Evolutionary conservation across 2,113 vertebrate species (phyloP).

Genomic region (Otis tarda): DNA sequence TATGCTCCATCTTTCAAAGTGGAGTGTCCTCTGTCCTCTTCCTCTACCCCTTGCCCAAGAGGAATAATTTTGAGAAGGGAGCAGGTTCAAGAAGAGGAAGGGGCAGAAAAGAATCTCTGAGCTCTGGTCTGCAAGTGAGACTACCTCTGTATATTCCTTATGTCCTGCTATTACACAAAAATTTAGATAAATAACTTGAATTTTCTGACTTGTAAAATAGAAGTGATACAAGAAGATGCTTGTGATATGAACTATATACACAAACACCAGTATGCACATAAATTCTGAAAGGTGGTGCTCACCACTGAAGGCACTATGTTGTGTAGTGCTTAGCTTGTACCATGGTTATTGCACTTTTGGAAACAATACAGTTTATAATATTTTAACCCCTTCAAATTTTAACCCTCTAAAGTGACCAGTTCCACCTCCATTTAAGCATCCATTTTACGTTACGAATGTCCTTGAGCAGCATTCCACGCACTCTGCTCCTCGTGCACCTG

Average conservation of each 20-base stretch:
- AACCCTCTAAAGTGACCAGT: background rate
- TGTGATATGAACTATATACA: background rate
- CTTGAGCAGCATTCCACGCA: background rate
- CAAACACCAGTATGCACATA: background rate
- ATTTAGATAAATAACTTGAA: background rate
- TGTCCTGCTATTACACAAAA: background rate
- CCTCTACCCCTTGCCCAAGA: background rate
- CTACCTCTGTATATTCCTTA: background rate
- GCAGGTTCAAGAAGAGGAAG: background rate
- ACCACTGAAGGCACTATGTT: background rate
- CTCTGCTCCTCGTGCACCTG: background rate
- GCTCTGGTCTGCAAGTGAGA: background rate
- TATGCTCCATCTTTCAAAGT: background rate
- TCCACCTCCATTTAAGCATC: background rate
- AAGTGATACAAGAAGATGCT: background rate
- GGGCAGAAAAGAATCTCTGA: background rate
- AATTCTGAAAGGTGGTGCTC: background rate
- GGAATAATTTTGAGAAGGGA: background rate
- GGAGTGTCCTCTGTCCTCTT: background rate
- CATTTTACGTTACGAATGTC: background rate
- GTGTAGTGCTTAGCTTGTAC: background rate
- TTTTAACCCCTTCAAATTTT: background rate
- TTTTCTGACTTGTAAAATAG: background rate
- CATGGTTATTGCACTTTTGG: background rate
- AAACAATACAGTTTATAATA: background rate